phyloP scores from a whole-genome alignment of 2,888 invertebrate species.

The Conomelus anceps region DNA sequence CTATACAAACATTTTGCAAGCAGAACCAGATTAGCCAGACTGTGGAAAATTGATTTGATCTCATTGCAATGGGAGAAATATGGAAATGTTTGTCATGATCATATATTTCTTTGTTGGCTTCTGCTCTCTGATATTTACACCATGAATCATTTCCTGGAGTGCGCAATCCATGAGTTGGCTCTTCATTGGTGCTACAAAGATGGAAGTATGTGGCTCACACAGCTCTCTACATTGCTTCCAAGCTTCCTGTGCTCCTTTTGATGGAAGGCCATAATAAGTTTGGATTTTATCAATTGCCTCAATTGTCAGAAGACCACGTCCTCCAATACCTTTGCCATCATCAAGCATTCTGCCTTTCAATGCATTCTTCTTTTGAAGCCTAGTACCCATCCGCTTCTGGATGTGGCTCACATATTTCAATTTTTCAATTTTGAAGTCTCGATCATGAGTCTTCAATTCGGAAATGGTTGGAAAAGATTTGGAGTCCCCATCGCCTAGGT shows the following conservation, averaged over 20 bases:
- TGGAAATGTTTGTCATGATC: background rate
- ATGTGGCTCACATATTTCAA: no score
- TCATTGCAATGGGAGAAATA: background rate
- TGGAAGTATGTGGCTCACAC: background rate
- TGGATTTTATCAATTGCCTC: background rate
- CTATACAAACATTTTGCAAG: no score
- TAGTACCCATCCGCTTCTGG: background rate
- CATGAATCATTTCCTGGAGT: background rate
- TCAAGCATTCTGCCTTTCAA: background rate
- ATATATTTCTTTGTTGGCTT: background rate
- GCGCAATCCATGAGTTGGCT: background rate
- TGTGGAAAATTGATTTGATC: no score
- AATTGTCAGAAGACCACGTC: background rate
- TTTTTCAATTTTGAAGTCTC: no score
- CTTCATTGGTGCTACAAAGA: background rate
- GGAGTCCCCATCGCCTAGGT: no score
- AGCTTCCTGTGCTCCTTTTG: background rate
- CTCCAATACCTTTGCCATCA: background rate
- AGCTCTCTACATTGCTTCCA: background rate
- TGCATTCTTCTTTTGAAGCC: background rate
- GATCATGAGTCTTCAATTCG: no score
- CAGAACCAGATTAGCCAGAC: no score
- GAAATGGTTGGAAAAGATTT: no score
- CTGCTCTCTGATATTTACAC: background rate
- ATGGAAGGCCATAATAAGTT: background rate